Evolutionary conservation across 2,888 invertebrate species (phyloP).

Genomic region (Enchytraeus crypticus): DNA sequence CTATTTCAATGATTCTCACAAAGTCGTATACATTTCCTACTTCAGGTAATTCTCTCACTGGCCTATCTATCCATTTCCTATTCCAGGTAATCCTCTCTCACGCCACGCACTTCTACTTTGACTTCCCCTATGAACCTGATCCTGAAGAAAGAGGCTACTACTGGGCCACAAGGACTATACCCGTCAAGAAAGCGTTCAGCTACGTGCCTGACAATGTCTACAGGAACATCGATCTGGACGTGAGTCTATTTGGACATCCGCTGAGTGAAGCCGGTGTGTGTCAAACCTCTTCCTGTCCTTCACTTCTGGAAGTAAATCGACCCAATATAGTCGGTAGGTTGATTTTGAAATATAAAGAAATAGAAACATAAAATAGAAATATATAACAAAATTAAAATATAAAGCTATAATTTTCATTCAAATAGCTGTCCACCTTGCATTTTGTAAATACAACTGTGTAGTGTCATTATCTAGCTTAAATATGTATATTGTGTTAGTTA

Average conservation of each 20-base stretch:
- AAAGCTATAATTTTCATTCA: no score
- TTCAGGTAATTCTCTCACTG: no score
- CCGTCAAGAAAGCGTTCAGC: conserved; percentile 27
- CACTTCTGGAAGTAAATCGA: background rate
- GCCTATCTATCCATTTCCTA: no score
- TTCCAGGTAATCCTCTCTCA: conserved; percentile 29
- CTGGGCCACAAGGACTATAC: conserved; percentile 34
- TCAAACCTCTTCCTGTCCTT: background rate
- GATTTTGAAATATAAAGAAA: no score
- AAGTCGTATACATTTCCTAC: no score
- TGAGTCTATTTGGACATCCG: background rate
- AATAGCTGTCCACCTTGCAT: no score
- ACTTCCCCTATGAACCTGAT: conserved; percentile 35
- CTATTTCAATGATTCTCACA: no score
- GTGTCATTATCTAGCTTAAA: no score
- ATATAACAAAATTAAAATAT: no score
- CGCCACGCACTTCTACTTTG: conserved; percentile 34
- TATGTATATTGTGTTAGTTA: no score
- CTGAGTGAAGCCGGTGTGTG: background rate
- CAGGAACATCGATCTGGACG: conserved; percentile 25
- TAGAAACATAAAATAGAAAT: no score
- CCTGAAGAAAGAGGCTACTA: conserved; percentile 35
- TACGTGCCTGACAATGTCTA: conserved; percentile 30
- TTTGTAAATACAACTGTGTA: no score
- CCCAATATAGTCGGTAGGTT: conserved; percentile 2